A percentile compares a stretch with the other conserved stretches of the same genome.
Conservation (phyloP, 2,113 vertebrate genomes). For the human (Homo sapiens) region DNA sequence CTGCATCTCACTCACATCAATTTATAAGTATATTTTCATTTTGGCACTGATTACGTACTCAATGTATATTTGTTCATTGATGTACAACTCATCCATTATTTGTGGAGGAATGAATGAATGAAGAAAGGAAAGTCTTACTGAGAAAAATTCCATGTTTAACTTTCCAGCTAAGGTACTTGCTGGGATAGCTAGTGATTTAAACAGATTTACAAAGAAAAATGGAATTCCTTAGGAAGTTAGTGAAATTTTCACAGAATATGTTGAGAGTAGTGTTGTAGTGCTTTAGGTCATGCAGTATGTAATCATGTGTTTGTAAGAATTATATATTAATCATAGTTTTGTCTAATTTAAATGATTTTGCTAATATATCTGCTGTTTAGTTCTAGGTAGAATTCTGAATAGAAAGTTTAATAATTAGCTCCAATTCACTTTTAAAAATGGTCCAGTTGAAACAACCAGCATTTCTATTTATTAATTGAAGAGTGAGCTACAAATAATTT, state of each 20-base stretch:
- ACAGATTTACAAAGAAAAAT: not conserved
- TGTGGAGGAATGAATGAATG: not conserved
- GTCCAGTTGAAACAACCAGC: not conserved
- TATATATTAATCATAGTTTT: not conserved
- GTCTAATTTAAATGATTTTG: slow-evolving; percentile 32
- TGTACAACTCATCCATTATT: no score
- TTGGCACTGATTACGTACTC: not conserved
- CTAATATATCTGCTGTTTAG: not conserved
- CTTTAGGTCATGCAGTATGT: not conserved
- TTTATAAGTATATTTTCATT: not conserved
- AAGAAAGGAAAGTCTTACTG: not conserved
- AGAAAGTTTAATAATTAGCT: slow-evolving; percentile 30
- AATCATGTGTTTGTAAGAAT: not conserved
- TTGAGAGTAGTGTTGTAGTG: not conserved
- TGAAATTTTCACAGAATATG: slow-evolving; percentile 4
- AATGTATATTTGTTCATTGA: not conserved
- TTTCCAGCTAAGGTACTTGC: not conserved
- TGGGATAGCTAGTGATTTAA: not conserved
- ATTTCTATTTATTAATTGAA: not conserved
- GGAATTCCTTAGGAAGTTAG: not conserved
- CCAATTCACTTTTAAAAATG: slow-evolving; percentile 22
- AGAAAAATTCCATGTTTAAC: not conserved
- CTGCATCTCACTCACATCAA: not conserved
- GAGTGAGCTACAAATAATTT: not conserved
- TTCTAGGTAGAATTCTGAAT: not conserved